These are phyloP conservation scores for Cacatua alba DNA, from an alignment of 2,113 vertebrate species.

Conservation along the genomic window DNA sequence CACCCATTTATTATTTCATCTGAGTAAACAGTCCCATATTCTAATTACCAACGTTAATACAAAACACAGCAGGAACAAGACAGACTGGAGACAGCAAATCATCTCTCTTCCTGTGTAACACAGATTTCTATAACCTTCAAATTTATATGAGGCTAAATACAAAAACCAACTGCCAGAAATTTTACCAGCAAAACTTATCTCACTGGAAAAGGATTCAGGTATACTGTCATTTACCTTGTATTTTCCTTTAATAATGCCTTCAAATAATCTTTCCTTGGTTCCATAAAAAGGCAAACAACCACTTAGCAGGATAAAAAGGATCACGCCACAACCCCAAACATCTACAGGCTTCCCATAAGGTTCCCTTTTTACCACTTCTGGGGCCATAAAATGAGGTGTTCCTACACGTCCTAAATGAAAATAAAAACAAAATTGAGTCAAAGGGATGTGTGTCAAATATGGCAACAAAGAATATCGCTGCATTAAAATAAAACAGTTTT, in stretches of 20 bases:
- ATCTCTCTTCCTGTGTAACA: neutral
- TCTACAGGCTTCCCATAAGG: slow-evolving; percentile 98
- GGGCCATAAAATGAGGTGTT: slow-evolving; percentile 99
- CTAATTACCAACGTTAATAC: neutral
- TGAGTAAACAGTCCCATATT: neutral
- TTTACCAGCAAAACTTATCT: slow-evolving; percentile 1
- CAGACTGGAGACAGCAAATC: neutral
- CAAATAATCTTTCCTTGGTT: slow-evolving; percentile 98
- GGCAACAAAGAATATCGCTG: neutral
- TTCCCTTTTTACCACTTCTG: slow-evolving; percentile 98
- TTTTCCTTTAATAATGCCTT: slow-evolving; percentile 98
- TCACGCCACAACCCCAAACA: slow-evolving; percentile 98
- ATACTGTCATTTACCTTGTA: slow-evolving; percentile 87
- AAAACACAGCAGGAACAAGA: neutral
- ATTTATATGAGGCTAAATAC: neutral
- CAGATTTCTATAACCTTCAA: neutral
- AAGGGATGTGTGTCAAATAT: neutral
- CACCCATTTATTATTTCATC: neutral
- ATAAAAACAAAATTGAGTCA: slow-evolving; percentile 32
- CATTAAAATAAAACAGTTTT: neutral
- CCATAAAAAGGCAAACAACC: slow-evolving; percentile 99
- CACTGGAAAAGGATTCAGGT: neutral
- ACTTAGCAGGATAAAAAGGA: slow-evolving; percentile 97
- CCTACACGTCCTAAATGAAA: slow-evolving; percentile 89
- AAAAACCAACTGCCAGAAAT: slow-evolving; percentile 11